Evolutionary conservation across 2,797 vertebrate species (phyloP), one percentile per base, ranked within the genome.

Genomic region (Rhodeus uyekii): DNA sequence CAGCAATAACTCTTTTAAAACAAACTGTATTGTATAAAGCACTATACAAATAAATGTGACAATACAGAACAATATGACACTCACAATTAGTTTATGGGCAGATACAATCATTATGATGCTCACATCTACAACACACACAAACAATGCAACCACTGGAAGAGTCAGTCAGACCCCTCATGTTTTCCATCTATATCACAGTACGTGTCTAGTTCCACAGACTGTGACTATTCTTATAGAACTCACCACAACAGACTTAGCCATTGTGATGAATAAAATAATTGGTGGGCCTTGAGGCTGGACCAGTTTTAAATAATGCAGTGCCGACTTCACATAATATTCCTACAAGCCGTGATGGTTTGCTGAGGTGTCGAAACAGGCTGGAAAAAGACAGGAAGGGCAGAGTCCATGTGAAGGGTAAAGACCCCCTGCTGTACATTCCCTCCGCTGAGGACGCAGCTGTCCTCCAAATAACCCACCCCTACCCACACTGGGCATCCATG

Each of bases 401-500:
- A 68, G 58, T 60, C 34, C 12, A 22, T 44, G 53, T 42, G 76
- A 83, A 78, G 68, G 53, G 69, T 73, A 78, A 83, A 78, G 76
- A 73, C 76, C 76, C 67, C 82, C 60, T 32, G 29, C 82, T 58
- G 78, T 83, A 65, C 58, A n/a, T 42, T 80, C 24, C 55, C 74
- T 65, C 64, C 18, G 38, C 1, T 6, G 38, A 76, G 50, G 32
- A 48, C 44, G 1, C 44, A 80, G 38, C 81, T 83, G 38, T 82
- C 68, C 24, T 60, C 76, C 71, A 83, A 84, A 86, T 63, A 72
- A 76, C 80, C 60, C 75, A 73, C 60, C 46, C 60, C 63, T 69
- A 76, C 29, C 19, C 60, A 71, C 73, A 78, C 34, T 16, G 58
- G 81, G 81, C 67, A 78, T 72, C 38, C 58, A 73, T 83, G 82